Percentiles rank a stretch among this genome's conserved stretches.
These are phyloP conservation scores for Neoaliturus tenellus DNA, from an alignment of 2,888 invertebrate genomes.

Conservation along the genomic window DNA sequence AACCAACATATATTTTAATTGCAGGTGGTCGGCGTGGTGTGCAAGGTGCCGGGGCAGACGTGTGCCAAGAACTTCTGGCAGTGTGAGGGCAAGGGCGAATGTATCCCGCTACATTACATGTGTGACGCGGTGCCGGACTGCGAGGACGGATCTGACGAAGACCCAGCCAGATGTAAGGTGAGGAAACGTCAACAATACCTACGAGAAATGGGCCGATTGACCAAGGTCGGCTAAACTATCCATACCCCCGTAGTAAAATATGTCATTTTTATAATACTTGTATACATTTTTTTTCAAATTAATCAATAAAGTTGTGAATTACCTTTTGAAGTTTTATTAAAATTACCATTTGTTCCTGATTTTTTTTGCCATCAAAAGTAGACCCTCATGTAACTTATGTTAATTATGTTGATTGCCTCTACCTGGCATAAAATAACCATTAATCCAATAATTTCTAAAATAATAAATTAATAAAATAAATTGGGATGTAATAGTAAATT, in stretches of 20 bases:
- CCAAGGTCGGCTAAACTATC: not conserved
- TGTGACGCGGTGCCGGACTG: constrained; percentile 82
- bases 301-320: not conserved
- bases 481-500: no score
- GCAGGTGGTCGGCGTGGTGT: constrained; percentile 78
- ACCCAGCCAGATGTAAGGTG: constrained; percentile 77
- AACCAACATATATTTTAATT: no score
- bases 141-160: constrained; percentile 80
- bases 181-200: constrained; percentile 62
- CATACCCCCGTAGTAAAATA: no score
- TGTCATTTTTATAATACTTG: not conserved
- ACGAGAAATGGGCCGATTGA: not conserved
- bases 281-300: not conserved
- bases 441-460: no score
- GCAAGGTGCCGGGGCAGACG: constrained; percentile 71
- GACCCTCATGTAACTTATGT: no score
- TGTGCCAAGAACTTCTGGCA: constrained; percentile 80
- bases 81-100: constrained; percentile 77
- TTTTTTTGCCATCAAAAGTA: no score
- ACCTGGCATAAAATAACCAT: no score
- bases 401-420: no score
- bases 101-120: constrained; percentile 78
- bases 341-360: not conserved
- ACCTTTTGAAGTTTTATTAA: constrained; percentile 21
- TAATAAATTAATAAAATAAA: no score